Conservation (phyloP, 2,113 vertebrate genomes). For the Mobula birostris region DNA sequence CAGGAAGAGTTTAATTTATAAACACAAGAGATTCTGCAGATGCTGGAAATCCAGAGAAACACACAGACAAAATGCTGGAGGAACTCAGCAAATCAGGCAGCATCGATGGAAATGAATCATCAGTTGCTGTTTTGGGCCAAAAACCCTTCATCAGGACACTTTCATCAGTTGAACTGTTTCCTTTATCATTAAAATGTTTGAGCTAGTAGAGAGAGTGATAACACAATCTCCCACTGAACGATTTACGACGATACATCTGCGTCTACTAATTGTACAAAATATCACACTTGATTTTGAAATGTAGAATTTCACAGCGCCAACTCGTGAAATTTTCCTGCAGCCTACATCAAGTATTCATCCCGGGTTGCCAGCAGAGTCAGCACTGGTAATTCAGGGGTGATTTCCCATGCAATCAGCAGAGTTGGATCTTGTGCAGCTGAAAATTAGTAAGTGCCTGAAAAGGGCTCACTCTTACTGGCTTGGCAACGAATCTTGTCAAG, state of each 20-base stretch:
- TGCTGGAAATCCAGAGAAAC: too few species aligned
- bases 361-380: not conserved
- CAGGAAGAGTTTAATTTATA: not conserved
- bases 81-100: too few species aligned
- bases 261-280: not conserved
- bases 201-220: not conserved
- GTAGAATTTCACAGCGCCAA: not conserved
- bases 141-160: too few species aligned
- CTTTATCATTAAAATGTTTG: not conserved
- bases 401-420: not conserved
- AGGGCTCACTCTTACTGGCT: not conserved
- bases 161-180: not conserved
- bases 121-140: too few species aligned
- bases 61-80: too few species aligned
- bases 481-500: not conserved
- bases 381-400: not conserved
- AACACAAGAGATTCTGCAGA: too few species aligned
- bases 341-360: too few species aligned
- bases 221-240: not conserved
- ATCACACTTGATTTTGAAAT: not conserved
- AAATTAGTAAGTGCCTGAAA: not conserved
- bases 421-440: not conserved
- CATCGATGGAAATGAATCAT: too few species aligned
- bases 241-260: not conserved
- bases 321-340: not conserved